Conservation (phyloP, 1,140 invertebrate species). For the Magallana ariakensis region DNA sequence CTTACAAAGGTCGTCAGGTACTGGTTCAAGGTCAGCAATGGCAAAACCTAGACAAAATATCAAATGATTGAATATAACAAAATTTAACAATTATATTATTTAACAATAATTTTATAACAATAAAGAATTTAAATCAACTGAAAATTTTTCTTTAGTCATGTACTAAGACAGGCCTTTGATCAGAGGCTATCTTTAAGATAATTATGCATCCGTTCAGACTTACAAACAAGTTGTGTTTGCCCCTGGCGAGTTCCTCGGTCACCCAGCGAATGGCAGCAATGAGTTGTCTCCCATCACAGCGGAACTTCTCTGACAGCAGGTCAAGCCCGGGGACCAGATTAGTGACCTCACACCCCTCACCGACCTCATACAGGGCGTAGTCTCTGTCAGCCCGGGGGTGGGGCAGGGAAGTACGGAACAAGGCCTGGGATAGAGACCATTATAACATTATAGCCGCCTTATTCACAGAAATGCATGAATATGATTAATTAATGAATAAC, state of each 20-base stretch:
- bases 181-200: too few species aligned
- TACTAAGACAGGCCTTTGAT: too few species aligned
- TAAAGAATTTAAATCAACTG: neutral
- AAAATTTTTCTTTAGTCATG: too few species aligned
- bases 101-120: too few species aligned
- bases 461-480: too few species aligned
- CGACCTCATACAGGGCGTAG: conserved; percentile 78
- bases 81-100: too few species aligned
- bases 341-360: conserved; percentile 76
- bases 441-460: too few species aligned
- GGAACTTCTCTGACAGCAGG: conserved; percentile 77
- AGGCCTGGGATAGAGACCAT: conserved; percentile 63
- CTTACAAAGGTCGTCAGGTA: conserved; percentile 78
- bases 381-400: conserved; percentile 78
- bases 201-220: conserved; percentile 53
- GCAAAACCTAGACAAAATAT: conserved; percentile 74
- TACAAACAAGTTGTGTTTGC: conserved; percentile 77
- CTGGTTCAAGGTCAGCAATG: conserved; percentile 76
- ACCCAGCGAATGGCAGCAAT: conserved; percentile 76
- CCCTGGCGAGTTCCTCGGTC: conserved; percentile 76
- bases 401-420: conserved; percentile 77
- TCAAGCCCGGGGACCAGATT: conserved; percentile 78
- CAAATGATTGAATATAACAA: too few species aligned
- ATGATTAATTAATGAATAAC: too few species aligned
- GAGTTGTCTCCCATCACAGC: conserved; percentile 75